Percentiles rank a stretch among this genome's conserved stretches.
Conservation (phyloP, 2,888 invertebrate genomes). For the Xestoiulus laeticollis region DNA sequence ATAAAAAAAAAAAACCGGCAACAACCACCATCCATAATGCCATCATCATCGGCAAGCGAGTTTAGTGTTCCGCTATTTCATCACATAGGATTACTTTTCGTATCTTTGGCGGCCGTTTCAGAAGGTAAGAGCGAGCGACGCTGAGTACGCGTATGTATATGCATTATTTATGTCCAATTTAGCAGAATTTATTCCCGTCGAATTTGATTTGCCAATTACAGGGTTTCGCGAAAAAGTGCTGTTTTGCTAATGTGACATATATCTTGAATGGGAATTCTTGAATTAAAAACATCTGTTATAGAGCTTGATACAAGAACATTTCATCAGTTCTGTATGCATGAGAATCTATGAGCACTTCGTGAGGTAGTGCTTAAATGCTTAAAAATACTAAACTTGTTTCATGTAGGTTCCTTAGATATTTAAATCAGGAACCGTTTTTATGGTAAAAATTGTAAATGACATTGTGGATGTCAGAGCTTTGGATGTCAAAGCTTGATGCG, state of each 20-base stretch:
- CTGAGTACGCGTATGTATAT: not conserved
- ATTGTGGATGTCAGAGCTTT: too few species aligned
- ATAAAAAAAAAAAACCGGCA: constrained; percentile 23
- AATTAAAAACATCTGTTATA: not conserved
- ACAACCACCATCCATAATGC: constrained; percentile 44
- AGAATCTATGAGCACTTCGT: not conserved
- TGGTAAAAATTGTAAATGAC: too few species aligned
- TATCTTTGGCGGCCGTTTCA: constrained; percentile 52
- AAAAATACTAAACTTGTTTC: too few species aligned
- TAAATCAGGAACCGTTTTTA: too few species aligned
- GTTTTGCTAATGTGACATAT: not conserved
- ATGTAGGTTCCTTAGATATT: too few species aligned
- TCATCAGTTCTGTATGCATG: not conserved
- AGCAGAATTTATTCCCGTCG: not conserved
- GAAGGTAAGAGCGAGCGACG: constrained; percentile 49
- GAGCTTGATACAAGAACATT: not conserved
- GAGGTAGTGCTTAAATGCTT: not conserved
- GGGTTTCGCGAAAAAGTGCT: not conserved
- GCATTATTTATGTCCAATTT: constrained; percentile 37
- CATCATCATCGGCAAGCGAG: constrained; percentile 41
- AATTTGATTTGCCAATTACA: constrained; percentile 27
- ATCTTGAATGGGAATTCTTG: not conserved
- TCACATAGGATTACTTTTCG: constrained; percentile 53
- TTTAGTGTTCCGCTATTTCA: constrained; percentile 51
- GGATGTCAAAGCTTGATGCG: not conserved